Percentiles rank a stretch among this genome's conserved stretches.
Conservation (phyloP, 2,888 invertebrate species). For the Meiosimyza platycephala region DNA sequence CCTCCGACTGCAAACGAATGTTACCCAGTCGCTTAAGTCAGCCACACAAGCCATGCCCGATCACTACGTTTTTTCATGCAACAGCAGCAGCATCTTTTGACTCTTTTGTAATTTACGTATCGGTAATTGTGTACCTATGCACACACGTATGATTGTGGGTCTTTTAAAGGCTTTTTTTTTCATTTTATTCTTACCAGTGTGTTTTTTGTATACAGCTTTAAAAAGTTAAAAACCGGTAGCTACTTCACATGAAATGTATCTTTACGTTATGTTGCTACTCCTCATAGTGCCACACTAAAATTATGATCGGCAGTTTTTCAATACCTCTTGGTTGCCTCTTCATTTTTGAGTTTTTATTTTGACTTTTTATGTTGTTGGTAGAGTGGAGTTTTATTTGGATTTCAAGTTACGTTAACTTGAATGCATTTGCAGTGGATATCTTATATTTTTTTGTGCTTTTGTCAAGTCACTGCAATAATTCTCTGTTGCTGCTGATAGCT, state of each 20-base stretch:
- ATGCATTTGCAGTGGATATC: background rate
- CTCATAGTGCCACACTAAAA: constrained; percentile 29
- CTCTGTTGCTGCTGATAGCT: background rate
- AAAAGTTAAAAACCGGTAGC: constrained; percentile 43
- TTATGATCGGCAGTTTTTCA: constrained; percentile 31
- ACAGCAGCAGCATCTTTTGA: background rate
- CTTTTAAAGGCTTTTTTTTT: constrained; percentile 52
- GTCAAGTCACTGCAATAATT: background rate
- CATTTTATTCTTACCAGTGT: constrained; percentile 23
- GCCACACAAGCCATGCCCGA: background rate
- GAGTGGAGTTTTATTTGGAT: constrained; percentile 60
- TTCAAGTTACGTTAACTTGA: constrained; percentile 36
- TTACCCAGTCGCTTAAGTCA: too few relatives aligned
- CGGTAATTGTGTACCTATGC: constrained; percentile 28
- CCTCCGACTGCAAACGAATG: too few relatives aligned
- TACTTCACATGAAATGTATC: constrained; percentile 21
- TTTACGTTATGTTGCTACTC: constrained; percentile 32
- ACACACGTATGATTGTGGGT: constrained; percentile 43
- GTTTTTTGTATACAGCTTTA: constrained; percentile 21
- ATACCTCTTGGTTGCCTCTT: constrained; percentile 48
- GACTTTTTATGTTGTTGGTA: constrained; percentile 49
- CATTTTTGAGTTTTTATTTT: constrained; percentile 28
- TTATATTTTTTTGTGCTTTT: background rate
- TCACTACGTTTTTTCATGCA: background rate
- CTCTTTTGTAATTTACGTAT: background rate